Base-by-base conservation (phyloP, 2,113 vertebrate genomes). In the Pterocles burchelli region DNA sequence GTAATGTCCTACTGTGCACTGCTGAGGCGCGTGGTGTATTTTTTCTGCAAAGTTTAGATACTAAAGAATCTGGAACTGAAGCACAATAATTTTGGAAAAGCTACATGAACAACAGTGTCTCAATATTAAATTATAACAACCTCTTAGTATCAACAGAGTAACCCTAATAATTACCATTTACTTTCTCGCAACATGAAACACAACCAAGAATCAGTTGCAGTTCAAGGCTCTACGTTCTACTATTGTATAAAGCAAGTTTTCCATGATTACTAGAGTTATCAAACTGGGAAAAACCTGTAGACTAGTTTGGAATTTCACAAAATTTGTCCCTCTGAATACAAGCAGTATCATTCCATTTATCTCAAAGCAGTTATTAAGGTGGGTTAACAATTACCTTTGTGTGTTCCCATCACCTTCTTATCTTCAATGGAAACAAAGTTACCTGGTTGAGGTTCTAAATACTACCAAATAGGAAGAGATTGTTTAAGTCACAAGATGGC, bases 351-450 rank as follows among this genome's bases (percentile, higher is more conserved):
- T 22, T 83, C 18, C 14, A 79, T 48, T 80, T 81, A 76, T 25
- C 54, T 74, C 82, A 89, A 57, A 86, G 20, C 25, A 74, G 34
- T 28, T 51, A 49, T 45, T 36, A 55, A 67, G 26, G 29, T 52
- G 10, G 22, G 43, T 74, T 74, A 52, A 28, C 13, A 41, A 90
- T 95, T 95, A 99, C 99, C 99, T 98, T 98, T 98, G 79, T 99
- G 99, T 38, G 95, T 97, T 63, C 99, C 99, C 98, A 99, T 97
- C 36, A 99, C 96, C 31, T 89, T 98, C 58, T 97, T 98, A 83
- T 99, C 99, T 96, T 99, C 99, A 71, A 99, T 95, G 29, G 99
- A 99, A 78, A 99, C 97, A 86, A 99, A 99, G 70, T 98, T 98
- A 21, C 99, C 99, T 9, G 99, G 99, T 46, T 97, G 98, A 36